Conservation (phyloP, 2,797 vertebrate species). For the Coluber constrictor region DNA sequence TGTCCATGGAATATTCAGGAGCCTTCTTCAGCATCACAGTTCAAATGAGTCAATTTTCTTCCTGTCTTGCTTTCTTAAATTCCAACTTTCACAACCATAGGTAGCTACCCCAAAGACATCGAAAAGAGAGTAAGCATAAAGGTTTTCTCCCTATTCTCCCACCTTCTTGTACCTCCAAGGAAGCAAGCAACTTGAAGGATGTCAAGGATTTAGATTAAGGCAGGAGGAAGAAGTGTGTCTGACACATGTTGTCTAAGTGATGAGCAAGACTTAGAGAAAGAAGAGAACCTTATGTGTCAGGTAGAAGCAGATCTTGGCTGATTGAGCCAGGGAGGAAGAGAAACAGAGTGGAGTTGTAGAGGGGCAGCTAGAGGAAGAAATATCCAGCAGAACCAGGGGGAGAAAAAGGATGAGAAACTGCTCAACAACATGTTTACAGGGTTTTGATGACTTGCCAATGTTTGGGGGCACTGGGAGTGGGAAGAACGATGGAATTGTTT, state of each 20-base stretch:
- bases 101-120: background rate
- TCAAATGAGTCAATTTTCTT: background rate
- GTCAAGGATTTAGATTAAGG: background rate
- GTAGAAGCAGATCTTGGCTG: background rate
- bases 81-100: background rate
- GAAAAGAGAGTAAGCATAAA: background rate
- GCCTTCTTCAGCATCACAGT: background rate
- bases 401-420: background rate
- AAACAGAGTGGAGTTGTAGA: background rate
- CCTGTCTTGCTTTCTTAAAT: background rate
- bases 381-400: background rate
- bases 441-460: background rate
- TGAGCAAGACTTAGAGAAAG: background rate
- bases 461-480: background rate
- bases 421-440: background rate
- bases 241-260: background rate
- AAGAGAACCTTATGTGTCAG: background rate
- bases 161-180: background rate
- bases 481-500: background rate
- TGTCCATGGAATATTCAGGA: background rate
- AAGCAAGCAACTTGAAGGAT: background rate
- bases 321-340: background rate
- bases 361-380: background rate
- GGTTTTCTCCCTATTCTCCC: background rate
- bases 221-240: background rate